phyloP scores from a whole-genome alignment of 2,797 vertebrate species.

The Ptychobarbus kaznakovi region DNA sequence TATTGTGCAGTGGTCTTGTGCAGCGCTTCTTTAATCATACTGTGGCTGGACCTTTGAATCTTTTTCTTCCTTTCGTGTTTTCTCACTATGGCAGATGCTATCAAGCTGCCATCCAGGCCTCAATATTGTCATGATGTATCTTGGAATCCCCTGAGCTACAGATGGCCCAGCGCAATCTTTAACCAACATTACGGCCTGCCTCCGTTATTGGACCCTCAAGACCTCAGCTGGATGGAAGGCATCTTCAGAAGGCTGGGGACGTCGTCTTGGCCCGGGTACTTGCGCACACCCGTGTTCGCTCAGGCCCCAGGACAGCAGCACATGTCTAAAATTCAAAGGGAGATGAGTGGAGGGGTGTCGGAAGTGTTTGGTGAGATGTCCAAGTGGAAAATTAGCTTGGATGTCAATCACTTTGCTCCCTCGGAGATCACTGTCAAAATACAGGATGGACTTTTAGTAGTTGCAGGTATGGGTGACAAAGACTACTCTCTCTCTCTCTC shows the following conservation, averaged over 20 bases:
- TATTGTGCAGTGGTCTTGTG: neutral
- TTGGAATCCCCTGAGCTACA: conserved; percentile 68
- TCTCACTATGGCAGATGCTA: conserved; percentile 60
- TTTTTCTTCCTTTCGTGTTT: neutral
- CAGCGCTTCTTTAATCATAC: neutral
- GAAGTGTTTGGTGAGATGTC: conserved; percentile 60
- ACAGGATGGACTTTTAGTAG: conserved; percentile 73
- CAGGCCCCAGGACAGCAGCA: conserved; percentile 55
- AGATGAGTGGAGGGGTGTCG: conserved; percentile 54
- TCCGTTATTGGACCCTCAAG: conserved; percentile 67
- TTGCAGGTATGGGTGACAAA: conserved; percentile 71
- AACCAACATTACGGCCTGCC: conserved; percentile 72
- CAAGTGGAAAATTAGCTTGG: conserved; percentile 78
- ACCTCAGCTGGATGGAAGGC: conserved; percentile 68
- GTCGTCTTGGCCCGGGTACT: conserved; percentile 69
- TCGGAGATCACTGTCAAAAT: conserved; percentile 73
- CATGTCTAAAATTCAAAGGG: conserved; percentile 56
- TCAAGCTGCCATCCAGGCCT: conserved; percentile 39
- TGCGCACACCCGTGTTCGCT: conserved; percentile 64
- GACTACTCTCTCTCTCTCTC: neutral
- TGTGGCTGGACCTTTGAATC: neutral
- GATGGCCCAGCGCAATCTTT: conserved; percentile 69
- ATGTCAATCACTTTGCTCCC: conserved; percentile 77
- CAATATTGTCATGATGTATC: conserved; percentile 50
- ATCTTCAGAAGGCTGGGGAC: conserved; percentile 68